These are phyloP conservation scores for Clitarchus hookeri DNA, from an alignment of 2,888 invertebrate species.

Conservation along the genomic window DNA sequence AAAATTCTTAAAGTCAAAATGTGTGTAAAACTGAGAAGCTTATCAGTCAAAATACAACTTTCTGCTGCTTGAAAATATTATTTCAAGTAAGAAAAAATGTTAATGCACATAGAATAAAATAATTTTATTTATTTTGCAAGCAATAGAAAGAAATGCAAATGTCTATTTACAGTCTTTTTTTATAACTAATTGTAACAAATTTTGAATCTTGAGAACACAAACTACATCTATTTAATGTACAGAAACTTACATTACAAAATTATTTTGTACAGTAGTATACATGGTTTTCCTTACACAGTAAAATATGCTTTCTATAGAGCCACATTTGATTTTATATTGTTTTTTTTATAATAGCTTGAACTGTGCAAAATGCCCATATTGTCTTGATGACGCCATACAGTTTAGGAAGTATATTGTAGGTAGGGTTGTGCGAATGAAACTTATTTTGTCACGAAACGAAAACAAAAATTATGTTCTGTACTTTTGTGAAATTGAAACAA, in stretches of 20 bases:
- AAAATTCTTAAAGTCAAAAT: too few relatives aligned
- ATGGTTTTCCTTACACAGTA: background rate
- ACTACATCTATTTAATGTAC: conserved; percentile 12
- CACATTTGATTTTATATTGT: background rate
- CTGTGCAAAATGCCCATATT: background rate
- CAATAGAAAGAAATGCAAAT: background rate
- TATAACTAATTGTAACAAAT: background rate
- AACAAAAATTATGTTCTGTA: too few relatives aligned
- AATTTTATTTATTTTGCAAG: background rate
- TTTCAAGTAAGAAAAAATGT: background rate
- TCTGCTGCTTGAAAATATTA: background rate
- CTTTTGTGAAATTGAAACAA: too few relatives aligned
- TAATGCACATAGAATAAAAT: background rate
- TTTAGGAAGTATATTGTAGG: background rate
- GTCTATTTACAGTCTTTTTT: background rate
- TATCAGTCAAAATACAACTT: too few relatives aligned
- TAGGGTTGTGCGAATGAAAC: too few relatives aligned
- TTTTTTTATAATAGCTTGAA: background rate
- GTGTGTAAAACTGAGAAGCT: too few relatives aligned
- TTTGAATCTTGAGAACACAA: background rate
- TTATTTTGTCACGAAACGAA: too few relatives aligned
- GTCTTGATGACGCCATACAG: background rate
- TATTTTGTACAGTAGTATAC: background rate
- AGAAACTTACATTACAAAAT: conserved; percentile 9
- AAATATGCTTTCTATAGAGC: background rate